Evolutionary conservation across 2,888 invertebrate species (phyloP), one percentile per base, ranked within the genome.

Genomic region (Himalopsyche tibetana): DNA sequence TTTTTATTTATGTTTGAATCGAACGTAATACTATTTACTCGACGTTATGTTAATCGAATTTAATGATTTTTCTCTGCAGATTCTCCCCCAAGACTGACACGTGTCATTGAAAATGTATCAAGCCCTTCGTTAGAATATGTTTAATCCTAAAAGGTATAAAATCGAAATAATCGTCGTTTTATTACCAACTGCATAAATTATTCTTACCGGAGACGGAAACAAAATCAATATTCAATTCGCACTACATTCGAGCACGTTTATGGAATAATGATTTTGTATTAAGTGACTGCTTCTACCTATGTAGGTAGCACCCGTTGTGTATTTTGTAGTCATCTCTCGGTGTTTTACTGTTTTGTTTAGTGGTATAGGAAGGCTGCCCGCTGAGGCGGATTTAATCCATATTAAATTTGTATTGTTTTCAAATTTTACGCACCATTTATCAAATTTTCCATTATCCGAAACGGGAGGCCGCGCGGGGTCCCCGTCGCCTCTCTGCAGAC

Each of bases 381-480:
- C 55, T 55, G 88, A 82, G 28, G 82, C 83, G 88, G 86, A 88
- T 87, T 87, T 82, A 86, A 83, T 79, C 85, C 86, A 84, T 85
- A 87, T 87, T 88, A 87, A 87, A 88, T 84, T 84, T 87, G 88
- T 88, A 86, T 88, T 88, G 88, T 88, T 88, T 88, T 88, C 88
- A 80, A 87, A 88, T 88, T 88, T 88, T 84, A 85, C 86, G 88
- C 87, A 79, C 88, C 88, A 88, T 88, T 88, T 88, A 84, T 88
- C 88, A 88, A 84, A 84, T 84, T 86, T 83, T 86, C 88, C 86
- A 88, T 88, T 87, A 88, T 74, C 74, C 38, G 74, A 36, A 74
- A 36, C 74, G 74, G 74, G 63, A 63, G 63, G 63, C 63, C 82
- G 51, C 51, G 45, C 55, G 40, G 55, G 28, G 80, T 74, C 74